Percentiles rank a stretch among this genome's conserved stretches.
Conservation (phyloP, 2,113 vertebrate genomes). For the Phyllostomus hastatus region DNA sequence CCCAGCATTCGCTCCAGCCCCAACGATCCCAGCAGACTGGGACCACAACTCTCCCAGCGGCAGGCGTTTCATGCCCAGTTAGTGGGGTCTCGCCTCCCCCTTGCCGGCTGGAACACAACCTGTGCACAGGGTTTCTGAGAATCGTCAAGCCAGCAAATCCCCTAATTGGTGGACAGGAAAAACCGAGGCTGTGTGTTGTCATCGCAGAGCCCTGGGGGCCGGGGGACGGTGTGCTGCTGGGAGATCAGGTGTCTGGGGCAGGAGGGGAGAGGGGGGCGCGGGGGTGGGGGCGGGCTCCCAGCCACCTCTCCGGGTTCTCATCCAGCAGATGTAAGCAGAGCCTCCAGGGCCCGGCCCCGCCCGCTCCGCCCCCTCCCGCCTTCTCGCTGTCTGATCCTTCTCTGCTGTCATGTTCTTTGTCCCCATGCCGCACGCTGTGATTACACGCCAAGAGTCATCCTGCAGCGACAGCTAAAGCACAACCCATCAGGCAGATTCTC, state of each 20-base stretch:
- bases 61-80: background rate
- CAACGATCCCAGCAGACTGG: background rate
- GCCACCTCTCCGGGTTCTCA: background rate
- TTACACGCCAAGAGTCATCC: constrained; percentile 14
- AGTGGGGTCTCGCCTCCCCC: background rate
- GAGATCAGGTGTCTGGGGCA: background rate
- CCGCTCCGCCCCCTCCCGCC: background rate
- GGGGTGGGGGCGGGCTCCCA: background rate
- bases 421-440: constrained; percentile 4
- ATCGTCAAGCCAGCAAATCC: background rate
- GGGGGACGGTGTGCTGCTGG: fast-evolving
- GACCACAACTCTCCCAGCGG: background rate
- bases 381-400: constrained; percentile 15
- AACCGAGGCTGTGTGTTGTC: background rate
- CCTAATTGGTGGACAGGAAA: constrained; percentile 33
- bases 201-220: background rate
- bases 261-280: background rate
- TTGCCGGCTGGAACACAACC: background rate
- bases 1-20: background rate
- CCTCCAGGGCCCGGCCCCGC: background rate
- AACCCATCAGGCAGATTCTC: background rate
- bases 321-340: background rate
- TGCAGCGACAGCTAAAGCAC: background rate
- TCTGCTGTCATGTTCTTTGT: constrained; percentile 57
- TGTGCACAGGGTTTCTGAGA: background rate